Evolutionary conservation across 1,140 invertebrate species (phyloP).

Genomic region (Lepidurus arcticus): DNA sequence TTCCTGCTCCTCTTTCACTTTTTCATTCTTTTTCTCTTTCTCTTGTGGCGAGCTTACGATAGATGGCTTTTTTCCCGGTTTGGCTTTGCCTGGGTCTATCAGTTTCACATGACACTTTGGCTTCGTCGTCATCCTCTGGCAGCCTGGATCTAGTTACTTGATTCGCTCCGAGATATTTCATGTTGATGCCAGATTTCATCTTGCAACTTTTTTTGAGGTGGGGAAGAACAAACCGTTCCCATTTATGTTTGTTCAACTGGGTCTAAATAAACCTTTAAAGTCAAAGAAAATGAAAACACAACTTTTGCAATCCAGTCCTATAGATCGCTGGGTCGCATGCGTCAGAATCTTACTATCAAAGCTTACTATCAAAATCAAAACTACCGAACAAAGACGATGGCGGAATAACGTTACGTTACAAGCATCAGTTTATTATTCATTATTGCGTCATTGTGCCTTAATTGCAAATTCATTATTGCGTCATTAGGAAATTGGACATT

Average conservation of each 20-base stretch:
- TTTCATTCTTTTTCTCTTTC: not conserved
- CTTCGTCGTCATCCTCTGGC: not conserved
- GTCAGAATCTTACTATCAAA: too few relatives aligned
- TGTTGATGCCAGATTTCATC: not conserved
- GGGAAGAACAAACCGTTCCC: not conserved
- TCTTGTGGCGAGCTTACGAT: not conserved
- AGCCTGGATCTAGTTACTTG: slow-evolving; percentile 11
- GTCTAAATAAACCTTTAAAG: not conserved
- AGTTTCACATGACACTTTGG: not conserved
- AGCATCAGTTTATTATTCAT: too few relatives aligned
- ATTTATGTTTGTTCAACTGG: slow-evolving; percentile 5
- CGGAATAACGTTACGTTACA: too few relatives aligned
- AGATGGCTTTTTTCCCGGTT: not conserved
- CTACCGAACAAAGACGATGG: too few relatives aligned
- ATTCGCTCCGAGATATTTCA: not conserved
- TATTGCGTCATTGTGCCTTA: too few relatives aligned
- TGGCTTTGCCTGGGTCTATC: not conserved
- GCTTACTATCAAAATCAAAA: too few relatives aligned
- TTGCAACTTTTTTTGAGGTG: not conserved
- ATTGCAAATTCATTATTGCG: too few relatives aligned
- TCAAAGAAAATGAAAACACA: not conserved
- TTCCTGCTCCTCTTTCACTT: not conserved
- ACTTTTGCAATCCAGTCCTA: not conserved
- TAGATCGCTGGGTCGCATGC: not conserved
- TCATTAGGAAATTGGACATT: too few relatives aligned